Conservation (phyloP, 2,888 invertebrate genomes). For the Microctonus hyperodae region DNA sequence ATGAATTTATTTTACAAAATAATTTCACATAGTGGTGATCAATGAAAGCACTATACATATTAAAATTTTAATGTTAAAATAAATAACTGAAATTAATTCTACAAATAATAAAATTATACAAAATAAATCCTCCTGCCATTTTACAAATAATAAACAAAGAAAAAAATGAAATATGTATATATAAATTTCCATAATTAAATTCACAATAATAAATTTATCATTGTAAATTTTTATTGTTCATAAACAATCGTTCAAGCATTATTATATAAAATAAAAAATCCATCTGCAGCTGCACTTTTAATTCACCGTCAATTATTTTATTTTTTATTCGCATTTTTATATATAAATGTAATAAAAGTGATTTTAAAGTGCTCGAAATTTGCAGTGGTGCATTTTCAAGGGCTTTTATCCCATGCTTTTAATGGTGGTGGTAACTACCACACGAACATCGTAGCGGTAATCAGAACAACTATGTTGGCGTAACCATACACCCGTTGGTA, state of each 20-base stretch:
- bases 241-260: not conserved
- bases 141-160: not conserved
- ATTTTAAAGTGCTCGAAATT: not conserved
- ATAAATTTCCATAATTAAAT: not conserved
- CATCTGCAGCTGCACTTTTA: not conserved
- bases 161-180: not conserved
- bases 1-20: not conserved
- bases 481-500: not conserved
- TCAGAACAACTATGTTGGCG: not conserved
- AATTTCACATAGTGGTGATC: not conserved
- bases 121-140: not conserved
- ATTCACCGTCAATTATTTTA: too few relatives aligned
- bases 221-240: not conserved
- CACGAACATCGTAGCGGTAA: constrained; percentile 2
- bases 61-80: not conserved
- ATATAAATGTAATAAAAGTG: not conserved
- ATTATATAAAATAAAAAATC: not conserved
- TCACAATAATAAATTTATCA: not conserved
- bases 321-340: too few relatives aligned
- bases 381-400: not conserved
- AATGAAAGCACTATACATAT: not conserved
- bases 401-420: not conserved
- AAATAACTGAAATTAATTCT: not conserved
- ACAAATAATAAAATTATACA: not conserved
- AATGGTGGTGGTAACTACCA: not conserved